Evolutionary conservation across 2,797 vertebrate species (phyloP).

Genomic region (Xiphorhynchus erythropygius): DNA sequence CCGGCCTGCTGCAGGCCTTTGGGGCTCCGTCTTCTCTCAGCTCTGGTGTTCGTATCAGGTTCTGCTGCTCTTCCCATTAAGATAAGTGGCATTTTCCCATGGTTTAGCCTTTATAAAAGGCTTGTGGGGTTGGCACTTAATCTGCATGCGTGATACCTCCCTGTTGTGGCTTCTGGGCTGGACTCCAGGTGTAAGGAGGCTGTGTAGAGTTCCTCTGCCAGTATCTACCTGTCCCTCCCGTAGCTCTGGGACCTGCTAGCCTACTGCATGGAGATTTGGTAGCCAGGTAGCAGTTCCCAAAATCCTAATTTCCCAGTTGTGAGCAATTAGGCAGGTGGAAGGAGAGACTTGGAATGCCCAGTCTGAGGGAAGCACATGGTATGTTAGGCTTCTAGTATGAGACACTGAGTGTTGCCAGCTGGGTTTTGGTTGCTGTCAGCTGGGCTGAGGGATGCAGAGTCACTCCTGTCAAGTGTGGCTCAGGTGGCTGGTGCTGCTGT

Average conservation of each 20-base stretch:
- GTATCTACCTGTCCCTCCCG: rapidly evolving
- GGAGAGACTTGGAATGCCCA: not conserved
- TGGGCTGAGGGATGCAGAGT: not conserved
- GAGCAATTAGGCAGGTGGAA: not conserved
- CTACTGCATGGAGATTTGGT: not conserved
- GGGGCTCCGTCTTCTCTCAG: not conserved
- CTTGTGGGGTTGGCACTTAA: not conserved
- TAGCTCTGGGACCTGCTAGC: not conserved
- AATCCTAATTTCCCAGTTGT: not conserved
- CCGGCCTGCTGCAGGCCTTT: not conserved
- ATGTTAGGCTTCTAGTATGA: not conserved
- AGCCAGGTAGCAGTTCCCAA: not conserved
- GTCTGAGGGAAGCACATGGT: not conserved
- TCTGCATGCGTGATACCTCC: not conserved
- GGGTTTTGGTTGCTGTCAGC: not conserved
- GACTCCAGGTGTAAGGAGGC: not conserved
- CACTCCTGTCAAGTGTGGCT: not conserved
- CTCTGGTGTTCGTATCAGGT: not conserved
- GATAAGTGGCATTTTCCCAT: not conserved
- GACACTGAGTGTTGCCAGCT: not conserved
- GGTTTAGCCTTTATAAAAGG: not conserved
- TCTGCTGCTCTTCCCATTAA: not conserved
- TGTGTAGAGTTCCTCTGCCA: not conserved
- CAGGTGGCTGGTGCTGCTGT: not conserved
- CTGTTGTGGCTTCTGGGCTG: not conserved